Base-by-base conservation (phyloP, 2,113 vertebrate genomes). In the Peromyscus polionotus region DNA sequence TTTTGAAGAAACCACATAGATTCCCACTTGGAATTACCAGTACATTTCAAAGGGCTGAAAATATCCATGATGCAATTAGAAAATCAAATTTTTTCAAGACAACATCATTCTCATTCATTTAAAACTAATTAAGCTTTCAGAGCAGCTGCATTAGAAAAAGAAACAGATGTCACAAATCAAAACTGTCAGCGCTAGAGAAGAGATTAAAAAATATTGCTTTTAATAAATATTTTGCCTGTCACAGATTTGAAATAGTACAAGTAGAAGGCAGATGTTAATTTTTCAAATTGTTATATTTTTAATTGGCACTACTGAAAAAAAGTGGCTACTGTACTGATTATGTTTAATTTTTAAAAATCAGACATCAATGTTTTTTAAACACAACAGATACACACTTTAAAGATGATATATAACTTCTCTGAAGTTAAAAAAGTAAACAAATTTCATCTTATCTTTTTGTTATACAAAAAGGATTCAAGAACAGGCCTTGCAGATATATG, bases 161-260 rank as follows among this genome's bases (percentile, higher is more conserved):
- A 80, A 96, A 63, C 95, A 72, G 81, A 96, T 91, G 95, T 94
- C 92, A 92, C 76, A 95, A 96, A 94, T 86, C 80, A 95, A 97
- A 93, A 85, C n/a, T 85, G 31, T 91, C 61, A 86, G 54, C 93
- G 83, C 39, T 36, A 81, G 84, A 92, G 45, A 88, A 67, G 2
- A 22, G 63, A 73, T 77, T 77, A 72, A 65, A 48, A 96, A 95
- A 54, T 61, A 93, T 7, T 48, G 19, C n/a, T 92, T 80, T 96
- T 72, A 57, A 86, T 84, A 90, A 96, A 88, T 88, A 95, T 86
- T 96, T 95, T 91, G 65, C 59, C 87, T 91, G n/a, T 31, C 95
- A 77, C 7, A 79, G 59, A 95, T 81, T 90, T 88, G 65, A 95
- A 93, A 94, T 76, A 87, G 94, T 72, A 90, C 45, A 42, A 94